Base-by-base conservation (phyloP, 2,797 vertebrate species). In the Myotis myotis region DNA sequence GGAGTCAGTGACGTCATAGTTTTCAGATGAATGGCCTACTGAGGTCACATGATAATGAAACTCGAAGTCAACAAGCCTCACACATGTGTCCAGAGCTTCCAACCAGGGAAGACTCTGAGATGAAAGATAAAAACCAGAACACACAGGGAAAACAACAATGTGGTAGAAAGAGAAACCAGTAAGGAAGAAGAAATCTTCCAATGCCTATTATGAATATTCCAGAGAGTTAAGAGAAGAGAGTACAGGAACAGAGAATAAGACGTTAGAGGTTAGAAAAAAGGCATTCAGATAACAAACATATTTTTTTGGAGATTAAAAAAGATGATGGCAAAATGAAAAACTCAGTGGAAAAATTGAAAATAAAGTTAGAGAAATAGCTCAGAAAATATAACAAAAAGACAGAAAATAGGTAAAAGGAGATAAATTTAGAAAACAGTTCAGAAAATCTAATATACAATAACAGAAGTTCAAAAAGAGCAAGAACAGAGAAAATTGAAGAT, bases 401-500 rank as follows among this genome's bases (percentile, higher is more conserved):
- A 66, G 74, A 92, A 95, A 80, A 68, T 22, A 80, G 22, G 16
- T 82, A 55, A 94, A 53, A 86, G 10, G 25, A 72, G 30, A 64
- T 79, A 95, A 92, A 91, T 94, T 82, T 79, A 92, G 33, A 76
- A 87, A 93, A 95, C 9, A 71, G 36, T 87, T 15, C 10, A 89
- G 44, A 89, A 95, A 86, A 91, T 84, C 8, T 80, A 90, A 76
- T 80, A 89, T 30, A 47, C 2, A 75, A 60, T 86, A 80, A 78
- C 22, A 85, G 44, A 87, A 80, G 30, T 82, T 95, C 57, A 93
- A 75, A 89, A 93, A 41, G 53, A 95, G 33, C 20, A 91, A 86
- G 66, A 86, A 87, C 23, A 75, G 70, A 96, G 70, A 84, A 96
- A 91, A 93, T 66, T 30, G 79, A 96, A 55, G 53, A 51, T 62